These are phyloP conservation scores for Halcyon smyrnensis DNA, from an alignment of 2,797 vertebrate genomes.

Conservation along the genomic window DNA sequence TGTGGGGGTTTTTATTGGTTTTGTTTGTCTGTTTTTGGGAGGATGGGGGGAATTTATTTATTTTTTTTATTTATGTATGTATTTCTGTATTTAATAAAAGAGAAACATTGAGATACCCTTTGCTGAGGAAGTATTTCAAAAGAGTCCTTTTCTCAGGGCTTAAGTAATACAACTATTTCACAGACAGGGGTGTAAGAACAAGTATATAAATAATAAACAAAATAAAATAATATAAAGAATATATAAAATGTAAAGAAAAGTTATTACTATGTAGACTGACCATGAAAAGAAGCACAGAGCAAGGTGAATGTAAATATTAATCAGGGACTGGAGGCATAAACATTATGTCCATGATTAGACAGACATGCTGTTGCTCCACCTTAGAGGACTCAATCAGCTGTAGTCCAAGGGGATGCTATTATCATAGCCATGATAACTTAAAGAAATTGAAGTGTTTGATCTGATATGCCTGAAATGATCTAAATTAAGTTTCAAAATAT, in stretches of 20 bases:
- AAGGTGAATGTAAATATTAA: background rate
- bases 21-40: background rate
- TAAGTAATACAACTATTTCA: background rate
- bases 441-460: background rate
- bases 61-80: background rate
- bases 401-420: background rate
- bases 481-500: background rate
- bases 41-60: fast-evolving
- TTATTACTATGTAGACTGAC: background rate
- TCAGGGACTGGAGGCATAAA: background rate
- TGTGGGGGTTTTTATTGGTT: background rate
- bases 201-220: background rate
- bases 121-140: background rate
- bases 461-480: background rate
- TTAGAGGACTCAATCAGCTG: background rate
- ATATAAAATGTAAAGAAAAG: background rate
- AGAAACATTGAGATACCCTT: background rate
- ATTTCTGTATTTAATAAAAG: background rate
- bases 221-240: background rate
- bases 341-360: background rate
- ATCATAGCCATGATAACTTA: background rate
- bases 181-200: background rate
- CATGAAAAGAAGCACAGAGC: background rate
- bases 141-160: background rate
- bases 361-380: background rate